Evolutionary conservation across 2,888 invertebrate species (phyloP).

Genomic region (Baronia brevicornis): DNA sequence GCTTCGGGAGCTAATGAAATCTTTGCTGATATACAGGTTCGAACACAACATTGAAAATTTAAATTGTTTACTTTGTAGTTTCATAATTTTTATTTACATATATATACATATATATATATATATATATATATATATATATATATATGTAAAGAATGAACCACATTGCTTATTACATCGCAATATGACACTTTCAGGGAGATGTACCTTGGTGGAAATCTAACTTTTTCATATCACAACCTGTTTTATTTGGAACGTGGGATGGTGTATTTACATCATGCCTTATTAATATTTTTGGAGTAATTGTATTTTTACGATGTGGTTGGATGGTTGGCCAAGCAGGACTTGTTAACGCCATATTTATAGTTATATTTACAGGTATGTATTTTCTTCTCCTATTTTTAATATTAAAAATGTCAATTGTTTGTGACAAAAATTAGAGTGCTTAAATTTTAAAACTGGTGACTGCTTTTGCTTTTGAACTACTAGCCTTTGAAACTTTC

Average conservation of each 20-base stretch:
- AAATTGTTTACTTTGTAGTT: neutral
- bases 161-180: no score
- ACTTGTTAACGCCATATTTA: slow-evolving; percentile 85
- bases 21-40: slow-evolving; percentile 92
- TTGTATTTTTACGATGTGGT: slow-evolving; percentile 96
- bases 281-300: slow-evolving; percentile 98
- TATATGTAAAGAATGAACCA: no score
- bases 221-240: slow-evolving; percentile 96
- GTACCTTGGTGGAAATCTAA: slow-evolving; percentile 98
- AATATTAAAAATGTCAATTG: neutral
- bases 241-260: slow-evolving; percentile 98
- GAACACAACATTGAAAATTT: slow-evolving; percentile 11
- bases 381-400: neutral
- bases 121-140: no score
- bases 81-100: neutral
- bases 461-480: slow-evolving; percentile 1
- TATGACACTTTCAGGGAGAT: slow-evolving; percentile 78
- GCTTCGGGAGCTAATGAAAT: slow-evolving; percentile 92
- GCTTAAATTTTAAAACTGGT: neutral
- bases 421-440: neutral
- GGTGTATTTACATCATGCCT: slow-evolving; percentile 98
- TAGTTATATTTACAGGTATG: slow-evolving; percentile 86
- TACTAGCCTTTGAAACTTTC: no score
- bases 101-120: neutral
- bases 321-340: slow-evolving; percentile 98